Evolutionary conservation across 2,888 invertebrate species (phyloP), one percentile per base, ranked within the genome.

Genomic region (Trisateles emortualis): DNA sequence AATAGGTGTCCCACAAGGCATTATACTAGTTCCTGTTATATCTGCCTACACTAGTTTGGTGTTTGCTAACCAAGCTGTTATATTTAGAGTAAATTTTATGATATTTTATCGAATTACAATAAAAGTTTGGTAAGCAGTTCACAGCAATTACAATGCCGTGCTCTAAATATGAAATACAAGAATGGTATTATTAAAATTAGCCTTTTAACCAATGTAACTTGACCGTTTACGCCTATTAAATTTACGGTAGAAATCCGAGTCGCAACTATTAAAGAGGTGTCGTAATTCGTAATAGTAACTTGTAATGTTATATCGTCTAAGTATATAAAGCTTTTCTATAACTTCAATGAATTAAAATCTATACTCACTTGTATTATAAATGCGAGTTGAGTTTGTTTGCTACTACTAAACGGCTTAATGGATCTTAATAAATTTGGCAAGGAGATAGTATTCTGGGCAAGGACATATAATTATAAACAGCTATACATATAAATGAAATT

Each of bases 211-310:
- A 59, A 41, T 75, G 81, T 73, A 79, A 83, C 53, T 59, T 69
- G 71, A 79, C 60, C 72, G 65, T 76, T 74, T 74, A 76, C 75
- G 77, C 65, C 66, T 81, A 78, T 80, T 83, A 79, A 73, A 74
- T 79, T 74, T 75, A 64, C 74, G 56, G 73, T 56, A 69, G 72
- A 72, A 76, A 81, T 61, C 51, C 32, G 68, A 84, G 64, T 62
- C 60, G 70, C 58, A 59, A 65, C 72, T 68, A 68, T 73, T 75
- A 78, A 47, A 56, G 49, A 68, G 69, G 70, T 80, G 79, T 72
- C 52, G 79, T 61, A 79, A 80, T 66, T 55, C n/a, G 53, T 64
- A 52, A 58, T 26, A n/a, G n/a, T 19, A 19, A 19, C 54, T 59
- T 19, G 63, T 59, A 60, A 68, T 60, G 50, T 60, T 52, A 71